Conservation (phyloP, 2,888 invertebrate species). For the Clepsis dumicolana region DNA sequence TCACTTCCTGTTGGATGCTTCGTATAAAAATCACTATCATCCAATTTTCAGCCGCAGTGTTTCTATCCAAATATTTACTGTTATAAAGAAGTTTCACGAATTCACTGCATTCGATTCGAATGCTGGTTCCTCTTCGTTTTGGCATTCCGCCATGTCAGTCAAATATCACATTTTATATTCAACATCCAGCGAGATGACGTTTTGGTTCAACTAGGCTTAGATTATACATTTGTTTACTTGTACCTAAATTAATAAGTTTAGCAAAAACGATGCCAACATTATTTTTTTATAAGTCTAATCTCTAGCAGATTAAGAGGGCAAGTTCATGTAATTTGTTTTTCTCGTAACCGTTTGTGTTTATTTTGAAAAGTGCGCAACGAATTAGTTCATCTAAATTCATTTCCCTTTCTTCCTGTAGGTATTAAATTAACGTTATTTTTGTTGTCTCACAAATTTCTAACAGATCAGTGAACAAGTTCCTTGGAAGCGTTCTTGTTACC, state of each 20-base stretch:
- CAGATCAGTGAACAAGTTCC: conserved; percentile 5
- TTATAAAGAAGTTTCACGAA: conserved; percentile 25
- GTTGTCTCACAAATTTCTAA: conserved; percentile 9
- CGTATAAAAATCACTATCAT: background rate
- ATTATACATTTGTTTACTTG: background rate
- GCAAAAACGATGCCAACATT: background rate
- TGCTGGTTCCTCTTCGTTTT: conserved; percentile 34
- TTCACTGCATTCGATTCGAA: conserved; percentile 37
- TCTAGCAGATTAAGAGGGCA: background rate
- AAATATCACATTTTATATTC: conserved; percentile 34
- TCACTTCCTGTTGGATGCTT: background rate
- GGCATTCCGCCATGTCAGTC: conserved; percentile 36
- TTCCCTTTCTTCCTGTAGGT: background rate
- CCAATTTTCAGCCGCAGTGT: background rate
- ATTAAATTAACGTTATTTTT: background rate
- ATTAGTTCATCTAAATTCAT: background rate
- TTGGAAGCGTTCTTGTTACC: conserved; percentile 21
- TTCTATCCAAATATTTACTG: conserved; percentile 25
- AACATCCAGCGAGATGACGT: conserved; percentile 18
- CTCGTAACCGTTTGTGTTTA: background rate
- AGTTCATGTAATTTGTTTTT: background rate
- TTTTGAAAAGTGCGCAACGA: background rate
- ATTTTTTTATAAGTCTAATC: background rate
- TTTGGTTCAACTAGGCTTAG: conserved; percentile 16
- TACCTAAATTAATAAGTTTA: background rate